phyloP scores from a whole-genome alignment of 2,797 vertebrate genomes.

The Neopelma chrysocephalum region DNA sequence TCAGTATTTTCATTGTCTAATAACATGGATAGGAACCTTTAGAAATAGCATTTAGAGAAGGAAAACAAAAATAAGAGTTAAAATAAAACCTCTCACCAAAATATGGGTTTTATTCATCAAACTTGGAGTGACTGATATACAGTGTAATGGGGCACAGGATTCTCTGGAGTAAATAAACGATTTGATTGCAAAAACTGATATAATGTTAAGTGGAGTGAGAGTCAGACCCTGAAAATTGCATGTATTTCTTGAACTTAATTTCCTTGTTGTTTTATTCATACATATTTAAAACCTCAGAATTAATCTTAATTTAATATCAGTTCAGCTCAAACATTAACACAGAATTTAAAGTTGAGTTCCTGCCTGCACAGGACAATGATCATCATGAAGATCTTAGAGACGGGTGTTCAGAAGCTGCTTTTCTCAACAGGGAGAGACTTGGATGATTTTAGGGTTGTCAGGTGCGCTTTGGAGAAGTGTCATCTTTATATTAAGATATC shows the following conservation, averaged over 20 bases:
- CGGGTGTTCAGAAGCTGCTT: background rate
- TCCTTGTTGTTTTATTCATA: background rate
- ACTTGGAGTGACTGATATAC: background rate
- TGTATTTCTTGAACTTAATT: background rate
- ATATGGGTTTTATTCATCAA: accelerated
- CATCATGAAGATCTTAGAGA: background rate
- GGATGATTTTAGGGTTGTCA: background rate
- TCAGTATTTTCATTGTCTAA: background rate
- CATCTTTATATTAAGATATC: background rate
- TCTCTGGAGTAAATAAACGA: background rate
- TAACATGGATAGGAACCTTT: background rate
- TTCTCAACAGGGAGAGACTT: background rate
- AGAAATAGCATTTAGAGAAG: background rate
- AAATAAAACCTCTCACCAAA: background rate
- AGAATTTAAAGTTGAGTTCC: background rate
- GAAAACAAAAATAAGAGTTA: background rate
- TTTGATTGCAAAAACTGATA: background rate
- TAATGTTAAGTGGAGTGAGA: background rate
- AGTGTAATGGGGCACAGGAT: background rate
- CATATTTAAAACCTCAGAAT: background rate
- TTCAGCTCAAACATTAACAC: background rate
- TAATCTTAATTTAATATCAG: background rate
- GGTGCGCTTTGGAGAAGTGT: background rate
- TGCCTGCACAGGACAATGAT: background rate
- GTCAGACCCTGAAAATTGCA: background rate